Evolutionary conservation across 1,140 invertebrate species (phyloP), one percentile per base, ranked within the genome.

Genomic region (Galendromus occidentalis): DNA sequence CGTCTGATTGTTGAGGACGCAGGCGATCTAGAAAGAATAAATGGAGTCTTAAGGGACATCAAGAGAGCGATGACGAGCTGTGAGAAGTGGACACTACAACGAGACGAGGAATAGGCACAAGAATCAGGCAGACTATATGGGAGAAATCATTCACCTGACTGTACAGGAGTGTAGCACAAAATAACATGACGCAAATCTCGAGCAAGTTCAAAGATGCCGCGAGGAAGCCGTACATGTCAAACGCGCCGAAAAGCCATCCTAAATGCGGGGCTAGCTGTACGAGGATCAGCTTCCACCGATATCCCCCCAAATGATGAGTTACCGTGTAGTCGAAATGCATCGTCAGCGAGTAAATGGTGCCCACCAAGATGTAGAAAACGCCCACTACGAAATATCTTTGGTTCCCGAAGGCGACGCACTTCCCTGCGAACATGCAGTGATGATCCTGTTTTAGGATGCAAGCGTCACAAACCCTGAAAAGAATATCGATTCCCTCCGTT

Each of bases 361-460:
- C 69, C 22, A 71, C 51, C 64, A 66, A 68, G 30, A 69, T 63
- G 66, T 71, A 71, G 2, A 66, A 7, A 17, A 71, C 65, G 5
- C 66, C 66, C 22, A 69, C 41, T 4, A 71, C 22, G 20, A 67
- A 71, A 30, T 69, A 71, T 12, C 70, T 44, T 17, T 69, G 68
- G 59, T 71, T 71, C 42, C 67, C 65, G 41, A 69, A 71, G 7
- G 69, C 70, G 2, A 71, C 64, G 63, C 70, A 71, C 30, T 67
- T 67, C 22, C 70, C 70, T 44, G 68, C 65, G 68, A 71, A 71
- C 65, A 69, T 68, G 55, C 70, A 71, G 29, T 71, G 69, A 28
- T 71, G 69, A 64, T 71, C 70, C 30, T 69, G 47, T 30, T 71
- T 71, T 7, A 71, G 28, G 14, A 71, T 71, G 30, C 70, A 71